Percentiles rank a stretch among this genome's conserved stretches.
These are phyloP conservation scores for Lithosia quadra DNA, from an alignment of 2,888 invertebrate genomes.

Conservation along the genomic window DNA sequence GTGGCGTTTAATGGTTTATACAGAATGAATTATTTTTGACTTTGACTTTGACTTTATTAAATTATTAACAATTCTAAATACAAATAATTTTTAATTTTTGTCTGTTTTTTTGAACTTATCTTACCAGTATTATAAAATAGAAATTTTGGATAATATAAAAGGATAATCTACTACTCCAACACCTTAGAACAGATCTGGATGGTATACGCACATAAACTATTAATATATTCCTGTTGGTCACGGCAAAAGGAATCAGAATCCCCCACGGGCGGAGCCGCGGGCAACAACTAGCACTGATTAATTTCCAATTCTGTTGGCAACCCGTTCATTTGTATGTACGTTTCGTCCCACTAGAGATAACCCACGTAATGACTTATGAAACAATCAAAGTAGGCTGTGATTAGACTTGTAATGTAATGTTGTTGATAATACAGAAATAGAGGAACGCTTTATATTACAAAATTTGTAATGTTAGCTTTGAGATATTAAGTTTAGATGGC, in stretches of 20 bases:
- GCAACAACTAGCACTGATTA: neutral
- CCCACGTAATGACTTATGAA: constrained; percentile 16
- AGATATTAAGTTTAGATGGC: no score
- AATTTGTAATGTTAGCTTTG: neutral
- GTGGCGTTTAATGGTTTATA: no score
- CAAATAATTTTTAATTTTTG: no score
- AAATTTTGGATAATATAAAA: no score
- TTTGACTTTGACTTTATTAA: no score
- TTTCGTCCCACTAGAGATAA: constrained; percentile 19
- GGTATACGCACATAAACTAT: neutral
- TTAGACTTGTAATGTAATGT: constrained; percentile 17
- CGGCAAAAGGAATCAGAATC: neutral
- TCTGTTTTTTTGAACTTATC: no score
- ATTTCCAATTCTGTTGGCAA: constrained; percentile 1
- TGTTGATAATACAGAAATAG: constrained; percentile 4
- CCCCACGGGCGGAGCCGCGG: neutral
- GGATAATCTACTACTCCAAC: no score
- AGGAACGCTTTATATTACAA: neutral
- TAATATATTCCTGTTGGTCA: neutral
- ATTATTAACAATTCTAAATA: no score
- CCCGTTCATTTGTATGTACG: constrained; percentile 19
- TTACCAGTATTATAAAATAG: no score
- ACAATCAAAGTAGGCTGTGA: constrained; percentile 17
- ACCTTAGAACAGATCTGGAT: neutral
- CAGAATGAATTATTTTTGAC: no score